Evolutionary conservation across 2,888 invertebrate genomes (phyloP), one percentile per base, ranked within the genome.

Genomic region (Troilus luridus): DNA sequence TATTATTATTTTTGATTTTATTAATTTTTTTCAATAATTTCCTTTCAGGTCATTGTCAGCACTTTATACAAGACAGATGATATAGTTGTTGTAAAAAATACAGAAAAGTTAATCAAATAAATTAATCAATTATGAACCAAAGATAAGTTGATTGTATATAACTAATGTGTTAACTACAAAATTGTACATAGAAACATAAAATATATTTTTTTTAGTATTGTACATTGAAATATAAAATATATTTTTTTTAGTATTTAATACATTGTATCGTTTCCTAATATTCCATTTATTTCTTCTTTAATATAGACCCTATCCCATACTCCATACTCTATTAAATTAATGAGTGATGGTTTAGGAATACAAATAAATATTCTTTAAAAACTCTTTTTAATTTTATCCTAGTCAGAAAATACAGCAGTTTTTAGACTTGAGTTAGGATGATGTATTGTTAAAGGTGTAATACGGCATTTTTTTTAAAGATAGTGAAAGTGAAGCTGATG

Each of bases 61-160:
- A 56, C 0, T 21, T 19, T 56, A 2, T 85, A n/a, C 85, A 85
- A 85, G 56, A 85, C 85, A 85, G 85, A 85, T 85, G n/a, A 85
- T 85, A 41, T 56, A 56, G 85, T 85, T n/a, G 85, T 85, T n/a
- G 56, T 56, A 81, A 81, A 81, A 0, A 54, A 85, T n/a, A 85
- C n/a, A 58, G n/a, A 85, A 56, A 85, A 85, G 56, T 41, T 56
- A 21, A 56, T 85, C 21, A 11, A 85, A 85, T 56, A 56, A 85
- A 85, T 85, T 9, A 85, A 77, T 77, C n/a, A n/a, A 56, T 85
- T n/a, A 85, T 56, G 11, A 56, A 12, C 85, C 27, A 85, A 56
- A 54, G n/a, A 1, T 85, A n/a, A n/a, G 85, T 85, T 85, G 85
- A 54, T 85, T 85, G 85, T 85, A 85, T n/a, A 85, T 85, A 81